A percentile compares a stretch with the other conserved stretches of the same genome.
Evolutionary conservation across 2,888 invertebrate species (phyloP).

Genomic region (Pristionchus mayeri): DNA sequence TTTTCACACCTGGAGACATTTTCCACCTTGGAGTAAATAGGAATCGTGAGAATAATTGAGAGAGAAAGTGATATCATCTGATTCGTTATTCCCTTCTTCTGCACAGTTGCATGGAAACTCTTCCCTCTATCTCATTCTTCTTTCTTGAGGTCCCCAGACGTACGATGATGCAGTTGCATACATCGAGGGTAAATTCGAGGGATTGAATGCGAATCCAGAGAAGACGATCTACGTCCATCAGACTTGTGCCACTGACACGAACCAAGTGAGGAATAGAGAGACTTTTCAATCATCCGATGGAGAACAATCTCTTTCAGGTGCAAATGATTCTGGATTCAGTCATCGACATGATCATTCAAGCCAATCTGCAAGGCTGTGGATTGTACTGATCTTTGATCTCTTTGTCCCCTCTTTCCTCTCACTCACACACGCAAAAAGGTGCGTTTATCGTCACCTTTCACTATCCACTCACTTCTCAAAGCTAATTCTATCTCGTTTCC

Average conservation of each 20-base stretch:
- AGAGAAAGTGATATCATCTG: too few species aligned
- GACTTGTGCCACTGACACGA: conserved; percentile 68
- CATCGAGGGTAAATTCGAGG: conserved; percentile 99
- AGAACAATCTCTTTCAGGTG: conserved; percentile 57
- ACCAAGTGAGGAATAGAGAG: conserved; percentile 54
- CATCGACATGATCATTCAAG: conserved; percentile 76
- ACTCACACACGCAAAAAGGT: not conserved
- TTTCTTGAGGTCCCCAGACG: conserved; percentile 86
- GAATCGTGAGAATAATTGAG: not conserved
- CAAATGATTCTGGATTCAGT: conserved; percentile 75
- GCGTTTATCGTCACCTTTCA: conserved; percentile 32
- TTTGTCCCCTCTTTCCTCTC: not conserved
- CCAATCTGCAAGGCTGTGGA: conserved; percentile 76
- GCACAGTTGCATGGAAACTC: not conserved
- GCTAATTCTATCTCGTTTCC: not conserved
- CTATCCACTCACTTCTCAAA: not conserved
- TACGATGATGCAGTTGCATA: conserved; percentile 98
- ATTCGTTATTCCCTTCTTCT: too few species aligned
- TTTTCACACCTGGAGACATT: not conserved
- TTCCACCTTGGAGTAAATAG: not conserved
- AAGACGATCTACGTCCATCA: conserved; percentile 91
- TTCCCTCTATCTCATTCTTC: not conserved
- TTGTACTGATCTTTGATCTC: conserved; percentile 64
- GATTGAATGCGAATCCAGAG: conserved; percentile 99
- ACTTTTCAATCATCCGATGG: not conserved